A percentile compares a stretch with the other conserved stretches of the same genome.
phyloP scores from a whole-genome alignment of 2,888 invertebrate genomes.

The Pollenia labialis region DNA sequence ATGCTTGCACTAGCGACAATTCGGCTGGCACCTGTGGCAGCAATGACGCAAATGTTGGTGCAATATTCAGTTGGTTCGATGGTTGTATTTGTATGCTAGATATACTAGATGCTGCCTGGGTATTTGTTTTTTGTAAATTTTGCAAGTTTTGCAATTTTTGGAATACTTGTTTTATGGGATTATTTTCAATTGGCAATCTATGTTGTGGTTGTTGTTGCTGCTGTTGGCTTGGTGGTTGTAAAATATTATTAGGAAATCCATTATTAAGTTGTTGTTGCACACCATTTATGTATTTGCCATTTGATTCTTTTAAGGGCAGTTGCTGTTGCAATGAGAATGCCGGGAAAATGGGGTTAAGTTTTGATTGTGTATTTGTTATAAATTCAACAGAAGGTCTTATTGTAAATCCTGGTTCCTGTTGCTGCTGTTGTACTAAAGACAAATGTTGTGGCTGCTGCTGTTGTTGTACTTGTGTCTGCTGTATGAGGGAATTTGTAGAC shows the following conservation, averaged over 20 bases:
- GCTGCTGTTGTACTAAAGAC: slow-evolving; percentile 65
- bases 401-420: slow-evolving; percentile 78
- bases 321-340: slow-evolving; percentile 85
- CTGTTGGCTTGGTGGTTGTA: slow-evolving; percentile 72
- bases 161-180: slow-evolving; percentile 80
- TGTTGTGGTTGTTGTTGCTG: slow-evolving; percentile 48
- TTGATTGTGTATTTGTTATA: slow-evolving; percentile 81
- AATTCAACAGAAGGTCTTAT: slow-evolving; percentile 84
- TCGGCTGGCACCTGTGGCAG: slow-evolving; percentile 74
- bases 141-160: slow-evolving; percentile 75
- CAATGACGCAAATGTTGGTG: slow-evolving; percentile 76
- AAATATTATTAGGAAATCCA: slow-evolving; percentile 57
- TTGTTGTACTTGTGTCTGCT: slow-evolving; percentile 43
- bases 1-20: slow-evolving; percentile 76
- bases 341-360: slow-evolving; percentile 74
- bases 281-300: slow-evolving; percentile 83
- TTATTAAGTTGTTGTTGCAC: slow-evolving; percentile 58
- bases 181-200: slow-evolving; percentile 75
- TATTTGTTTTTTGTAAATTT: slow-evolving; percentile 70
- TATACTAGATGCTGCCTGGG: slow-evolving; percentile 54
- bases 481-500: slow-evolving; percentile 29
- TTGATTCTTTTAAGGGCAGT: slow-evolving; percentile 86
- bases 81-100: slow-evolving; percentile 80
- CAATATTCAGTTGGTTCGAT: slow-evolving; percentile 81
- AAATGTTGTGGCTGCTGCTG: slow-evolving; percentile 73